Conservation (phyloP, 2,888 invertebrate genomes). For the Cantharis lateralis region DNA sequence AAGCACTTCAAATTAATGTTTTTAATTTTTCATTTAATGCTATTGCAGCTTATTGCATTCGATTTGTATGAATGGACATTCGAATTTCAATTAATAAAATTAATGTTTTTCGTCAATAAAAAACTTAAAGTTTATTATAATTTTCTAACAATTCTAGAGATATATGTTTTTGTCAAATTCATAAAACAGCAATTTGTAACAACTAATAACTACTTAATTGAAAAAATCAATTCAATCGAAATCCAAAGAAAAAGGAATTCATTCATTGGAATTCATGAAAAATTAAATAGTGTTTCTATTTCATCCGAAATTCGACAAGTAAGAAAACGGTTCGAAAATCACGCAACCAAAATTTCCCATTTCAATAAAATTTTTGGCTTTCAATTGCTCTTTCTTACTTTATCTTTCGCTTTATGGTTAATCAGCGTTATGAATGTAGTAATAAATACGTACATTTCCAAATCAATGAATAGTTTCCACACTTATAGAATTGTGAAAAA, state of each 20-base stretch:
- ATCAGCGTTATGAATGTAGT: background rate
- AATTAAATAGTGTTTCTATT: background rate
- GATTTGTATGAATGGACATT: no score
- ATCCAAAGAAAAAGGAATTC: no score
- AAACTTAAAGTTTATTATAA: background rate
- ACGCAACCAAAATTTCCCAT: background rate
- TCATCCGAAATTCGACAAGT: background rate
- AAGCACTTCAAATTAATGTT: no score
- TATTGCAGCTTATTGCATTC: no score
- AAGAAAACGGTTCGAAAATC: background rate
- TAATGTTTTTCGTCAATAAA: no score
- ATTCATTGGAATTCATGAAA: no score
- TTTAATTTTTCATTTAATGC: no score
- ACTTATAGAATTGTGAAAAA: background rate
- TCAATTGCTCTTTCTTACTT: background rate
- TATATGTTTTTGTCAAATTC: background rate
- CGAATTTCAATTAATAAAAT: no score
- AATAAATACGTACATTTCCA: background rate
- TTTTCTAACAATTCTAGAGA: background rate
- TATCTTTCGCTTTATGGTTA: background rate
- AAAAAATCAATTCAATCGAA: background rate
- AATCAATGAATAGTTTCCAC: no score
- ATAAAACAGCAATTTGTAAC: background rate
- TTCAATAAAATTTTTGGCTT: background rate
- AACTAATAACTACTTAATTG: background rate